Evolutionary conservation across 2,113 vertebrate species (phyloP).

Genomic region (Trochalopteron elliotii): DNA sequence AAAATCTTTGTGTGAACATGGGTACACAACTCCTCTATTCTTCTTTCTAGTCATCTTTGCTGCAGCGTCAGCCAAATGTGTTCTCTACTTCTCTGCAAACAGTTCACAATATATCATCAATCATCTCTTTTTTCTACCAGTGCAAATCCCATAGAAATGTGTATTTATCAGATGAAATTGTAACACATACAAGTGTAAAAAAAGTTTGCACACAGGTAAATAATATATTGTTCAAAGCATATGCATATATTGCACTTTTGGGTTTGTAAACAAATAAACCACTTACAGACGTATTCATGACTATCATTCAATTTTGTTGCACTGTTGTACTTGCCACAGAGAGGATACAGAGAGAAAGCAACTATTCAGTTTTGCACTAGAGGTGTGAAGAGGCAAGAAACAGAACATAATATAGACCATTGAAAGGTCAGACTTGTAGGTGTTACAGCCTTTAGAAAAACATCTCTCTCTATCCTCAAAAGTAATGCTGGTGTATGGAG

Average conservation of each 20-base stretch:
- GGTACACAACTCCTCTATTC: background rate
- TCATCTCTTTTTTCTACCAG: background rate
- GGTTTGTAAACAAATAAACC: background rate
- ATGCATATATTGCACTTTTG: background rate
- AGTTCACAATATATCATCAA: background rate
- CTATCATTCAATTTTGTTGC: background rate
- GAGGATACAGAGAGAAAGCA: background rate
- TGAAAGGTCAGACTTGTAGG: background rate
- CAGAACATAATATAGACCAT: background rate
- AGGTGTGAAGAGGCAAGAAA: background rate
- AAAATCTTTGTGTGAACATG: background rate
- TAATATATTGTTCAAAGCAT: background rate
- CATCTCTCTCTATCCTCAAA: background rate
- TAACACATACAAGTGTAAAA: background rate
- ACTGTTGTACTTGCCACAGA: background rate
- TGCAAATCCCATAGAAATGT: background rate
- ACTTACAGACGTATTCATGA: background rate
- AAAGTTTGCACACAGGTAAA: background rate
- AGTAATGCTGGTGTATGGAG: background rate
- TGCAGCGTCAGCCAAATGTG: background rate
- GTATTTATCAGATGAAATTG: background rate
- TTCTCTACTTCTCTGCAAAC: background rate
- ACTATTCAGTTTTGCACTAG: background rate
- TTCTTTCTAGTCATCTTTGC: background rate
- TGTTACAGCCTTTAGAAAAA: background rate